Base-by-base conservation (phyloP, 2,797 vertebrate genomes). In the Leucoraja ocellata region DNA sequence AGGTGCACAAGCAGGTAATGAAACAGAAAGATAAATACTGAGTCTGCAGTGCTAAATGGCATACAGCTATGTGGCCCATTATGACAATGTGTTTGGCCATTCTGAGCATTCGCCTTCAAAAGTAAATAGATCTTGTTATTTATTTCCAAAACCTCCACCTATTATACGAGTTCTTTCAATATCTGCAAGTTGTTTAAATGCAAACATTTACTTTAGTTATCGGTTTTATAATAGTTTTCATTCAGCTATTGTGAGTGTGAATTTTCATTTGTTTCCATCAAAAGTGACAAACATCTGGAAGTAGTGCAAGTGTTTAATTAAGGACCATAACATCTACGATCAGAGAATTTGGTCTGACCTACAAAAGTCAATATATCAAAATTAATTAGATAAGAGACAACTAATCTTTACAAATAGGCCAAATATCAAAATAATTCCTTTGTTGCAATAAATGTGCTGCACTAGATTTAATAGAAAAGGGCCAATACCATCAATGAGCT, bases 401-500 rank as follows among this genome's bases (percentile, higher is more conserved):
- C 5, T 81, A 14, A 46, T 46, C 79, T 46, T 18, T 39, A 46
- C 14, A 1, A 81, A 39, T 14, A 18, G 32, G 5, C 46, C 46
- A 81, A 36, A 10, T 81, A 39, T 18, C 32, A 39, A 81, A 81
- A 39, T 80, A 14, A 16, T 80, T 80, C 36, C 1, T 80, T 16
- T 46, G 39, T 6, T 81, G 7, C 32, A 81, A 81, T 81, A 18
- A 46, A 46, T 28, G 10, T 23, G 79, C 39, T 39, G 10, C 79
- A 39, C 16, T 16, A 79, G n/a, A 36, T 93, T 93, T 73, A 39
- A 76, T 93, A 93, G 77, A 78, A 78, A 78, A n/a, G 25, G 36
- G 78, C 4, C n/a, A 32, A 79, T 79, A 36, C 8, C 13, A 77
- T 76, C 91, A 93, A 9, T 78, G 91, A 76, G 92, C 92, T 93